Evolutionary conservation across 2,113 vertebrate species (phyloP), one percentile per base, ranked within the genome.

Genomic region (Pachycephala philippinensis): DNA sequence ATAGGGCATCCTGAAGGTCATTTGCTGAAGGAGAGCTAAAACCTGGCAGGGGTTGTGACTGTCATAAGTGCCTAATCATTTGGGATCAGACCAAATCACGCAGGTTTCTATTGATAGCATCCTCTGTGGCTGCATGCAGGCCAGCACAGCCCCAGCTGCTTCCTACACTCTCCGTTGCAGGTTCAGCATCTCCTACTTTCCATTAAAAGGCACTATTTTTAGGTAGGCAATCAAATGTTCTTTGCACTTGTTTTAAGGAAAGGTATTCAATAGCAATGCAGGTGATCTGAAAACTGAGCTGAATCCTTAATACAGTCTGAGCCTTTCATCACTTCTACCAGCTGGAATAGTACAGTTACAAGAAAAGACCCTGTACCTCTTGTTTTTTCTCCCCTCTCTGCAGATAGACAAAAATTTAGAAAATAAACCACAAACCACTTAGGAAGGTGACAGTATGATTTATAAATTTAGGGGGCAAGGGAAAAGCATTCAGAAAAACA

Each of bases 381-480:
- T 4, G 6, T 23, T 65, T 53, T 45, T 23, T 12, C 24, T 31
- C 7, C 6, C 12, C 27, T 70, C 42, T 42, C 30, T 42, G 45
- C 65, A 76, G 82, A 66, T 54, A 97, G 53, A 54, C 10, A 93
- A 79, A 89, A 88, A 93, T 53, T 57, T 77, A 85, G 87, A 85
- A 94, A 93, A 93, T 74, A 97, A 95, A 90, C 84, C 93, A 56
- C 35, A 97, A 95, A 89, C 86, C 91, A 68, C 33, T 45, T 78
- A 94, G 15, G 47, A 93, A 57, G 42, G 47, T 96, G 84, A 97
- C 72, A 96, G 33, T 61, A 76, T 97, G 92, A 96, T 97, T 97
- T 96, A 96, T 96, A 97, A 91, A 94, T 93, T 90, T 66, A 90
- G 95, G 70, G 61, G 47, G 22, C 26, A 89, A 92, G 93, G 90